These are phyloP conservation scores for Ruditapes philippinarum DNA, from an alignment of 1,140 invertebrate species.

Conservation along the genomic window DNA sequence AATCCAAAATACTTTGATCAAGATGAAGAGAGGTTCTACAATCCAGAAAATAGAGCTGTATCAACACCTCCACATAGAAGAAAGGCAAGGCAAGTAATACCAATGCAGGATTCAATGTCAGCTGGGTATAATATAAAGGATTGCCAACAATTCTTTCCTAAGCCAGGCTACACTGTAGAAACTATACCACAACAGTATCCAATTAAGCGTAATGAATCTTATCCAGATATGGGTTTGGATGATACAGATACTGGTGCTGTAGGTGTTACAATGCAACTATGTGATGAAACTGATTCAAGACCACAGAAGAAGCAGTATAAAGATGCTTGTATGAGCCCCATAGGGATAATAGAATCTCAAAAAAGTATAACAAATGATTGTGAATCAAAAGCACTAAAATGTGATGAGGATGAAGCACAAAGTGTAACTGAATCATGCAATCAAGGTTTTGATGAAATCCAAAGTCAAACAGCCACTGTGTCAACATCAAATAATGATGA, in stretches of 20 bases:
- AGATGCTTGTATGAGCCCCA: slow-evolving; percentile 54
- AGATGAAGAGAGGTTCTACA: neutral
- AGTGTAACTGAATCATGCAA: neutral
- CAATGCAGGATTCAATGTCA: neutral
- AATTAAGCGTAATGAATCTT: neutral
- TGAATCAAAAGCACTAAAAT: neutral
- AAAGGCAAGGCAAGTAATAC: neutral
- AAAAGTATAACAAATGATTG: slow-evolving; percentile 9
- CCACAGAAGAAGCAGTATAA: slow-evolving; percentile 16
- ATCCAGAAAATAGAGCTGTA: neutral
- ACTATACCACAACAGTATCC: neutral
- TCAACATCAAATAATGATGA: neutral
- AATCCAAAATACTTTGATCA: neutral
- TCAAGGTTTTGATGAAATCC: slow-evolving; percentile 44
- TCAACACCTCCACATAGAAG: neutral
- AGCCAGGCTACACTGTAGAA: too few species aligned
- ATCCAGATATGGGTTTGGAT: neutral
- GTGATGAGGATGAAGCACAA: neutral
- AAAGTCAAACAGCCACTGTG: neutral
- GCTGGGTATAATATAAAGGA: neutral
- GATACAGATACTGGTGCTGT: neutral
- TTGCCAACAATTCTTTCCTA: neutral
- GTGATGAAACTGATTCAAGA: neutral
- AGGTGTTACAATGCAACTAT: too few species aligned
- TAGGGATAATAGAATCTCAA: slow-evolving; percentile 27